A percentile compares a stretch with the other conserved stretches of the same genome.
These are phyloP conservation scores for Himalopsyche phryganea DNA, from an alignment of 1,140 invertebrate genomes.

Conservation along the genomic window DNA sequence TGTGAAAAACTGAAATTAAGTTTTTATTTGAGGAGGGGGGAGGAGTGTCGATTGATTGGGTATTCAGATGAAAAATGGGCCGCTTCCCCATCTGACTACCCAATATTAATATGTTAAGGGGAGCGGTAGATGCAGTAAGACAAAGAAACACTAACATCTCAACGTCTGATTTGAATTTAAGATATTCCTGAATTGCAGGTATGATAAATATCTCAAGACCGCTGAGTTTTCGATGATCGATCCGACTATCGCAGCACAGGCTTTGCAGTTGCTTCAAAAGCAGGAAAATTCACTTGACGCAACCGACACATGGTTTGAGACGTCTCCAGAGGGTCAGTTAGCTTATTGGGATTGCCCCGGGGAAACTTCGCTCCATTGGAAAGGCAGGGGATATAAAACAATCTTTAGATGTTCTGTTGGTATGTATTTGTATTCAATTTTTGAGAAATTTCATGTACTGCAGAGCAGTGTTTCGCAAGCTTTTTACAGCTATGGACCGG, in stretches of 20 bases:
- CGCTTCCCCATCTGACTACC: too few relatives aligned
- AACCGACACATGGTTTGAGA: slow-evolving; percentile 57
- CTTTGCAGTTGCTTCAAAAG: slow-evolving; percentile 8
- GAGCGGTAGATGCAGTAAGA: too few relatives aligned
- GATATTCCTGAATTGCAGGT: background rate
- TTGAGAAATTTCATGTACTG: too few relatives aligned
- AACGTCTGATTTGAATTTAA: too few relatives aligned
- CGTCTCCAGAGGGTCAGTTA: slow-evolving; percentile 52
- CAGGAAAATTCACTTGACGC: slow-evolving; percentile 56
- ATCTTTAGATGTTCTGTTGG: slow-evolving; percentile 59
- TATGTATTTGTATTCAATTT: slow-evolving; percentile 37
- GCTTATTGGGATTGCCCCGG: slow-evolving; percentile 61
- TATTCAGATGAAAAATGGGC: too few relatives aligned
- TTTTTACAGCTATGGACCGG: too few relatives aligned
- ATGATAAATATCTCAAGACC: background rate
- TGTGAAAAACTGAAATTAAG: too few relatives aligned
- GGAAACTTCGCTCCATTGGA: slow-evolving; percentile 59
- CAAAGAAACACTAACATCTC: too few relatives aligned
- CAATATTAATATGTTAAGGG: too few relatives aligned
- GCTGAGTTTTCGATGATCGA: background rate
- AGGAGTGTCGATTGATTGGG: too few relatives aligned
- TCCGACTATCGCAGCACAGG: background rate
- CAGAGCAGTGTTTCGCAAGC: too few relatives aligned
- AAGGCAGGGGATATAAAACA: slow-evolving; percentile 54
- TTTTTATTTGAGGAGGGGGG: too few relatives aligned